These are phyloP conservation scores for Melanostigma gelatinosum DNA, from an alignment of 2,113 vertebrate genomes.

Conservation along the genomic window DNA sequence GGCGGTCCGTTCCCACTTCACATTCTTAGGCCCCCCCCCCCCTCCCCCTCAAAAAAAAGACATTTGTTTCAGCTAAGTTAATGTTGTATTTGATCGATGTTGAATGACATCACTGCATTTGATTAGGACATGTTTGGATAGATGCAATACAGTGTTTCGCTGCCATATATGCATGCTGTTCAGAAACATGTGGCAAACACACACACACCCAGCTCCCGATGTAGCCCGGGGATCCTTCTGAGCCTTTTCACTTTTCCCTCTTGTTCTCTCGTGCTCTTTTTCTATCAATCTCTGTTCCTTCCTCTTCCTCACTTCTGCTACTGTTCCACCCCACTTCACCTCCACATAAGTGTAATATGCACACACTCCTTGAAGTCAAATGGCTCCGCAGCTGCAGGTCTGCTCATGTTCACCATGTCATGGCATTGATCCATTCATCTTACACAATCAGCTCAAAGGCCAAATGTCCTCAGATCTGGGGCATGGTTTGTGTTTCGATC, in stretches of 20 bases:
- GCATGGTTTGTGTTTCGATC: neutral
- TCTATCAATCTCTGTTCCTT: conserved; percentile 32
- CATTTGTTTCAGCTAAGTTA: conserved; percentile 49
- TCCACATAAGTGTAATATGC: neutral
- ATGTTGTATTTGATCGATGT: conserved; percentile 56
- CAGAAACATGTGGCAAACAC: conserved; percentile 66
- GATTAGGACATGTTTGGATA: conserved; percentile 63
- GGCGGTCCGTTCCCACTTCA: too few species aligned
- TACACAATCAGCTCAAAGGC: conserved; percentile 30
- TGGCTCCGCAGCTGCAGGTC: conserved; percentile 56
- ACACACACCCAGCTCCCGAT: conserved; percentile 72
- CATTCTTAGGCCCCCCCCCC: conserved; percentile 1
- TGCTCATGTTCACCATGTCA: conserved; percentile 55
- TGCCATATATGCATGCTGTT: conserved; percentile 49
- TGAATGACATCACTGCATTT: conserved; percentile 66
- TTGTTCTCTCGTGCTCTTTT: conserved; percentile 40
- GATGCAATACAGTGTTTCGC: conserved; percentile 45
- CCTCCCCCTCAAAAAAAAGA: conserved; percentile 13
- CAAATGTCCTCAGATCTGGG: conserved; percentile 16
- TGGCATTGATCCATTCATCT: conserved; percentile 43
- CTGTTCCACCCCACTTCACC: conserved; percentile 2
- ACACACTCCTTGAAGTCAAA: conserved; percentile 34
- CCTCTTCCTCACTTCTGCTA: conserved; percentile 20
- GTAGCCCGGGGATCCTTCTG: conserved; percentile 80
- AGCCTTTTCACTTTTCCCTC: conserved; percentile 48